phyloP scores from a whole-genome alignment of 2,797 vertebrate genomes.

The Neoniphon sammara region DNA sequence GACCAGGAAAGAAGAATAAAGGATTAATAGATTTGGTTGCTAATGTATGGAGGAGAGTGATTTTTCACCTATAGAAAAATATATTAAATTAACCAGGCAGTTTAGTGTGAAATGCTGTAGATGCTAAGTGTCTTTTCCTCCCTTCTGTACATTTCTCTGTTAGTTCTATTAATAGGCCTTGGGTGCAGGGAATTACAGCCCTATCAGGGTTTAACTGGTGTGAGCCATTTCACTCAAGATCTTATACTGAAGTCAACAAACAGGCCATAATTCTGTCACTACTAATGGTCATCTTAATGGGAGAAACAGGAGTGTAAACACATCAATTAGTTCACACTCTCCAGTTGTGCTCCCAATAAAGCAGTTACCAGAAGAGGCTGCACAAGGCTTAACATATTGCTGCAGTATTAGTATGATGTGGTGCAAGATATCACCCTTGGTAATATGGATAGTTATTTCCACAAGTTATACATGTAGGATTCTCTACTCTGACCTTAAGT shows the following conservation, averaged over 20 bases:
- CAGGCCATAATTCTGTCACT: slow-evolving; percentile 44
- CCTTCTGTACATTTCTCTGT: neutral
- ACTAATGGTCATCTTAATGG: slow-evolving; percentile 48
- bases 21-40: too few relatives aligned
- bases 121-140: neutral
- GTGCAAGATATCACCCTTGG: slow-evolving; percentile 4
- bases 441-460: neutral
- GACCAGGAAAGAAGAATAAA: slow-evolving; percentile 14
- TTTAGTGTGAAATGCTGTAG: neutral
- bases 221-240: slow-evolving; percentile 22
- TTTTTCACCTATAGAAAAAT: neutral
- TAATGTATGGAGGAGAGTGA: neutral
- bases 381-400: neutral
- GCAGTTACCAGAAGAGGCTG: slow-evolving; percentile 31
- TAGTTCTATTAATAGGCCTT: slow-evolving; percentile 5
- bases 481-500: neutral
- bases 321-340: slow-evolving; percentile 27
- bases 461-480: neutral
- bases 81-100: neutral
- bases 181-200: neutral
- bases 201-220: slow-evolving; percentile 2
- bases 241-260: slow-evolving; percentile 44
- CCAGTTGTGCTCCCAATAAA: slow-evolving; percentile 19
- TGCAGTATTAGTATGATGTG: neutral
- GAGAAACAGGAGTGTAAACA: slow-evolving; percentile 35